Evolutionary conservation across 2,113 vertebrate species (phyloP).

Genomic region (Forbesichthys agassizii): DNA sequence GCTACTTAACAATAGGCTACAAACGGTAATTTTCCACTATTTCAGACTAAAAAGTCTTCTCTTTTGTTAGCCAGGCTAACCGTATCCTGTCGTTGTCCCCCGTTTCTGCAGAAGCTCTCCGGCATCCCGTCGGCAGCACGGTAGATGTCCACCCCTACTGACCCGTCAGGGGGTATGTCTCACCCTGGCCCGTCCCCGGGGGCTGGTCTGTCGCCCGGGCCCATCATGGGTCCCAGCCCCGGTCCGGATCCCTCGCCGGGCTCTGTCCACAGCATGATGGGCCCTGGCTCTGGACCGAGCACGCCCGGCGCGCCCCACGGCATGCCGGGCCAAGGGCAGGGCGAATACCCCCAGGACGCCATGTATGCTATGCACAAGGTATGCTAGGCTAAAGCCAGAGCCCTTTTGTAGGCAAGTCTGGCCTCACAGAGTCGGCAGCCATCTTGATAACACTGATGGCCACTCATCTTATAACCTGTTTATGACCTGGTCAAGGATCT

Average conservation of each 20-base stretch:
- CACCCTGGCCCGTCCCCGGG: constrained; percentile 96
- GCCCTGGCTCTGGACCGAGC: constrained; percentile 94
- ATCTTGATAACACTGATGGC: too few species aligned
- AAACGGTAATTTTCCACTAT: too few species aligned
- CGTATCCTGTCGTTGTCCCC: not conserved
- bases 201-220: constrained; percentile 92
- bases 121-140: constrained; percentile 31
- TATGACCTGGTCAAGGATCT: too few species aligned
- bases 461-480: too few species aligned
- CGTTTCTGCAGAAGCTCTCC: constrained; percentile 25
- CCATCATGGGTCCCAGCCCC: constrained; percentile 95
- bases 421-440: too few species aligned
- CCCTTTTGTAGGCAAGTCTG: too few species aligned
- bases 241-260: constrained; percentile 94
- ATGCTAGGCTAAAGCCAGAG: constrained; percentile 12
- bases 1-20: too few species aligned
- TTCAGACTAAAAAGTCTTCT: too few species aligned
- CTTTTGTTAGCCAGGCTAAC: not conserved
- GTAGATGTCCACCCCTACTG: constrained; percentile 93
- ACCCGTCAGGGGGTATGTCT: constrained; percentile 88
- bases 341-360: constrained; percentile 89
- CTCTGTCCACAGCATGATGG: constrained; percentile 98
- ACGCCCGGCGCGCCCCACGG: constrained; percentile 87
- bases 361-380: constrained; percentile 96
- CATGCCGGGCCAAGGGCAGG: constrained; percentile 83